These are phyloP conservation scores for Candoia aspera DNA, from an alignment of 2,113 vertebrate genomes.

Conservation along the genomic window DNA sequence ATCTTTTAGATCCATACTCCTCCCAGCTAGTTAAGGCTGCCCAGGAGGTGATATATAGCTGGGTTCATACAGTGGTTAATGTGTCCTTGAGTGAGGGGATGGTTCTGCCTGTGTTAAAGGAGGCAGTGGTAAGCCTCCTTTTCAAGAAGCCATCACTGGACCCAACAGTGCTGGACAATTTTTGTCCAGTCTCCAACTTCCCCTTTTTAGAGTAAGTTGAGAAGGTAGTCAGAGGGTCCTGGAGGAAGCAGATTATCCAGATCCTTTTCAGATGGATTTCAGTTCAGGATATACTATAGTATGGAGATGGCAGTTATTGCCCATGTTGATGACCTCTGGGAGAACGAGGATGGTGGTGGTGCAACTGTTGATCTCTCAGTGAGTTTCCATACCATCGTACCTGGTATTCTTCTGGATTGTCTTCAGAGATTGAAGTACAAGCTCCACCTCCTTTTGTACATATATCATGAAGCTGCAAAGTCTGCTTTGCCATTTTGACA, in stretches of 20 bases:
- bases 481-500: not conserved
- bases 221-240: not conserved
- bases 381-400: not conserved
- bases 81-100: not conserved
- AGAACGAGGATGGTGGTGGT: not conserved
- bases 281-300: not conserved
- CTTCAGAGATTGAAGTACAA: not conserved
- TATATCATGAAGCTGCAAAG: not conserved
- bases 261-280: not conserved
- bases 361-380: not conserved
- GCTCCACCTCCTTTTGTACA: not conserved
- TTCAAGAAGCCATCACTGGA: not conserved
- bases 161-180: not conserved
- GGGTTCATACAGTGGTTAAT: not conserved
- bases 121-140: not conserved
- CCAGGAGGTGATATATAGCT: not conserved
- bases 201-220: not conserved
- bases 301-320: not conserved
- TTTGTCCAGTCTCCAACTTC: not conserved
- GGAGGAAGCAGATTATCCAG: not conserved
- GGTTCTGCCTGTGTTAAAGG: not conserved
- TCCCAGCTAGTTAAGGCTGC: not conserved
- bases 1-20: not conserved
- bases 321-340: not conserved
- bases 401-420: not conserved